Base-by-base conservation (phyloP, 2,797 vertebrate species). In the Yasuhikotakia modesta region DNA sequence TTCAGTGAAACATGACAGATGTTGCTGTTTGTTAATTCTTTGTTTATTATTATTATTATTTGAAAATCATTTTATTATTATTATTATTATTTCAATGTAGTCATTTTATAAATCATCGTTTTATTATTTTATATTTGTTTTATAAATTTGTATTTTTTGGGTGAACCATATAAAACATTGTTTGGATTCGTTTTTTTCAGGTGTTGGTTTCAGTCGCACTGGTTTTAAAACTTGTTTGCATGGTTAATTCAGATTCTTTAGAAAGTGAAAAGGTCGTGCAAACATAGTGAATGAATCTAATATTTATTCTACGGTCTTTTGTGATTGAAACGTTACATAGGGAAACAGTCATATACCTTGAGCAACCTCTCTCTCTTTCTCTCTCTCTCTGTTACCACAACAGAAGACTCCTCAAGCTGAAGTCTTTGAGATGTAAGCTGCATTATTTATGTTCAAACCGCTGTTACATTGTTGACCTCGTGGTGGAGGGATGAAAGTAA, bases 251-350 rank as follows among this genome's bases (percentile, higher is more conserved):
- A 39, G 71, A 5, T 76, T 74, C 79, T 83, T 58, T 81, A 70
- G 45, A 73, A 78, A 77, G 79, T 75, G 70, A 71, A 71, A 64
- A 32, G 24, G 35, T 53, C 71, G 80, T 73, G 77, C 75, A 69
- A 78, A 81, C 74, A 77, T 71, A 43, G 22, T 75, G 63, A 50
- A 73, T 63, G 45, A 75, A 80, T 50, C 73, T 74, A 46, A 24
- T 70, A 86, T 89, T 88, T 89, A 87, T 89, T 88, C 85, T 82
- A 24, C 48, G 35, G 48, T 5, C 77, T 74, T 32, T 68, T 55
- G 79, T 78, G 75, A 85, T 88, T 87, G 87, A 85, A 88, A 84
- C 81, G 58, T 64, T 50, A 63, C 27, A 78, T 71, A 74, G 63
- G 80, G 78, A 73, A 84, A 61, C 63, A 78, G 48, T 8, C 10